Percentiles rank a stretch among this genome's conserved stretches.
Evolutionary conservation across 2,113 vertebrate species (phyloP).

Genomic region (Deroptyus accipitrinus): DNA sequence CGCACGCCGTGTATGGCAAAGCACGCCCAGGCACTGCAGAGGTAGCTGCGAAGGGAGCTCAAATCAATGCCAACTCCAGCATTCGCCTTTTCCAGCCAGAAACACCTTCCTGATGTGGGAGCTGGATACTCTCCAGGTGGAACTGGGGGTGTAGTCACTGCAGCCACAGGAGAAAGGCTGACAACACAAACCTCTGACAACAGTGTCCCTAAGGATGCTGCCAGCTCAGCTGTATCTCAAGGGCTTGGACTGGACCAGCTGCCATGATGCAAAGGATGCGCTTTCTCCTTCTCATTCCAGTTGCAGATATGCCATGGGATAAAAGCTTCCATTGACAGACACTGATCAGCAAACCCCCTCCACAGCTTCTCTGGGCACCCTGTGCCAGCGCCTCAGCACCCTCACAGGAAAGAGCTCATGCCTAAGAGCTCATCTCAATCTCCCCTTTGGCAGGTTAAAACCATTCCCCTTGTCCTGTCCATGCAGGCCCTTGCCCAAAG

Average conservation of each 20-base stretch:
- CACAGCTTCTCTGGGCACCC: not conserved
- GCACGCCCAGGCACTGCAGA: not conserved
- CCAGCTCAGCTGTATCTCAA: not conserved
- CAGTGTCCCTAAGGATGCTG: not conserved
- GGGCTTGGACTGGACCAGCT: not conserved
- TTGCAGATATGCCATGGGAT: not conserved
- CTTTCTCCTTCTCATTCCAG: not conserved
- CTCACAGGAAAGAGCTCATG: not conserved
- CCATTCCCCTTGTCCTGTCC: not conserved
- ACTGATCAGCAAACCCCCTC: not conserved
- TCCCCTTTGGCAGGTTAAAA: not conserved
- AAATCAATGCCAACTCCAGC: not conserved
- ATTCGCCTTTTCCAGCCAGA: not conserved
- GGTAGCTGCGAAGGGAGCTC: not conserved
- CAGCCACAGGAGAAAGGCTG: not conserved
- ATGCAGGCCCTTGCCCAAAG: not conserved
- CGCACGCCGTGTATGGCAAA: not conserved
- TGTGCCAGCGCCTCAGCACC: not conserved
- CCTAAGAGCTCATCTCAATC: not conserved
- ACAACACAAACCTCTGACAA: not conserved
- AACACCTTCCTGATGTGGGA: not conserved
- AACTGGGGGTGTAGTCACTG: not conserved
- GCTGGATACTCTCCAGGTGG: not conserved
- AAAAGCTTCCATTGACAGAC: not conserved
- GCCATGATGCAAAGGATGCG: not conserved